Percentiles rank a stretch among this genome's conserved stretches.
Evolutionary conservation across 2,888 invertebrate genomes (phyloP).

Genomic region (Lepidocyrtinus sp.): DNA sequence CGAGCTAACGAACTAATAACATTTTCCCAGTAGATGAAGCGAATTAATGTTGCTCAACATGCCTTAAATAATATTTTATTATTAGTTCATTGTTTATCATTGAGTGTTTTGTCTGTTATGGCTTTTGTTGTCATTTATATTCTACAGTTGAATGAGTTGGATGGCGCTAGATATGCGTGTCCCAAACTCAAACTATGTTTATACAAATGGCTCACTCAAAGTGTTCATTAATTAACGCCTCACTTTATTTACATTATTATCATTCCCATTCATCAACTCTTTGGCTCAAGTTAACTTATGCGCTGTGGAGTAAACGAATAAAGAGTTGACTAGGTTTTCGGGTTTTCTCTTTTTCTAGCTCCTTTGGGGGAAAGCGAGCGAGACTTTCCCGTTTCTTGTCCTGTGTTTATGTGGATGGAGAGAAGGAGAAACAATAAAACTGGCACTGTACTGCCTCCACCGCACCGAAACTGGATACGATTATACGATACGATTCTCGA

Average conservation of each 20-base stretch:
- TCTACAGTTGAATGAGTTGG: not conserved
- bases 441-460: conserved; percentile 4
- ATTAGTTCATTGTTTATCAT: conserved; percentile 5
- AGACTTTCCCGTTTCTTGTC: not conserved
- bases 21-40: not conserved
- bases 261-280: not conserved
- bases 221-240: conserved; percentile 48
- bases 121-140: not conserved
- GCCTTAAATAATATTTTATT: not conserved
- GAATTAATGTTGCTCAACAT: not conserved
- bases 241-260: conserved; percentile 12
- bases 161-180: not conserved
- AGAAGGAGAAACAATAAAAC: conserved; percentile 5
- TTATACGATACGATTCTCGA: not conserved
- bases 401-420: too few relatives aligned
- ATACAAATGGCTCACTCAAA: conserved; percentile 6
- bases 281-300: too few relatives aligned
- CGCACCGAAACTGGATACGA: not conserved
- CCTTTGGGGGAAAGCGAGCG: not conserved
- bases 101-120: conserved; percentile 5
- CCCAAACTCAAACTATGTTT: too few relatives aligned
- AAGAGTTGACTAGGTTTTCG: too few relatives aligned
- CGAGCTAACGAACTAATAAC: conserved; percentile 1
- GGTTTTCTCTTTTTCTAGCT: not conserved
- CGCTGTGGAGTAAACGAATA: too few relatives aligned